Base-by-base conservation (phyloP, 2,113 vertebrate species). In the Erpornis zantholeuca region DNA sequence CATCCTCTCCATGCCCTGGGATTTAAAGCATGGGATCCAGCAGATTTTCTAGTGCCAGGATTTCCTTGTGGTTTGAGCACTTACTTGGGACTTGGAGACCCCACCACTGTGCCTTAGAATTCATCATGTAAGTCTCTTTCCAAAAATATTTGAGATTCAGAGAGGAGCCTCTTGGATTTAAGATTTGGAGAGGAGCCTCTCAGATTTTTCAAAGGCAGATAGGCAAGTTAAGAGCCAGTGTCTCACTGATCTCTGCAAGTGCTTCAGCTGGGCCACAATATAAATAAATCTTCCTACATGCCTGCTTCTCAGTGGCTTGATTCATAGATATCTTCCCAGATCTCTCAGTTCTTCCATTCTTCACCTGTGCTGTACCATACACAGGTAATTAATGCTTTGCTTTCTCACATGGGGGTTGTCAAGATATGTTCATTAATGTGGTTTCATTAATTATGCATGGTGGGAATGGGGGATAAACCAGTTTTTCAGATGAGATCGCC, bases 381-480 rank as follows among this genome's bases (percentile, higher is more conserved):
- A 69, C 5, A 3, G 50, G 45, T 53, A 40, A 53, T 45, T 28
- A 60, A 53, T 25, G 18, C 22, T 81, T 72, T 40, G 24, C 13
- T 84, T 91, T 91, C 42, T 66, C 12, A 9, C 13, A 15, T 9
- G 11, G 11, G 29, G 24, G 7, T 50, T 91, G 52, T 69, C 45
- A 73, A 45, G 72, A 33, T 65, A 15, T 0, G 4, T 73, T 70
- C 23, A 11, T 64, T 76, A 57, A 25, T 15, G 50, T 0, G 0
- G 28, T 57, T 42, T 54, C 7, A 28, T 36, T 86, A 44, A 52
- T 93, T 61, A 31, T 0, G 0, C 40, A 18, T 0, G 1, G 15
- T 42, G 56, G 57, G 33, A 86, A 60, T 4, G 16, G 45, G 53
- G 68, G 21, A 64, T 68, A 91, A 91, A 86, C 35, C 68, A 86